Conservation (phyloP, 2,888 invertebrate species). For the Callyntrura sp. region DNA sequence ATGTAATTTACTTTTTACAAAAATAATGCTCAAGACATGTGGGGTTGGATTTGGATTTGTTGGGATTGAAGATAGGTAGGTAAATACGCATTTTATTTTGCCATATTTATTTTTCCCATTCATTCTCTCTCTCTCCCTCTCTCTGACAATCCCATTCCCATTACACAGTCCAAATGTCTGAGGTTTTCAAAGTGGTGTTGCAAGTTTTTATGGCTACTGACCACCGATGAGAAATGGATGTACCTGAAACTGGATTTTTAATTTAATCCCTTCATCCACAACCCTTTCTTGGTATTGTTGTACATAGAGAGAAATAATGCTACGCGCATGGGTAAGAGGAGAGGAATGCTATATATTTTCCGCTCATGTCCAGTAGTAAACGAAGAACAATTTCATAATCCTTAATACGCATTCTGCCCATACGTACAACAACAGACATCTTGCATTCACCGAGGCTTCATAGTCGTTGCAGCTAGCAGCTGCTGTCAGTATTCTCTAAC, state of each 20-base stretch:
- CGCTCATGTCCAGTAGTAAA: too few relatives aligned
- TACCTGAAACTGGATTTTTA: slow-evolving; percentile 60
- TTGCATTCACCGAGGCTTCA: background rate
- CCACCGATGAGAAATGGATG: slow-evolving; percentile 16
- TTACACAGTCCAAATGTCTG: too few relatives aligned
- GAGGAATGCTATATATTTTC: too few relatives aligned
- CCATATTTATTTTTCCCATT: slow-evolving; percentile 3
- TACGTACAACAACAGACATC: too few relatives aligned
- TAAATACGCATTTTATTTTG: slow-evolving; percentile 18
- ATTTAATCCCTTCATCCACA: slow-evolving; percentile 50
- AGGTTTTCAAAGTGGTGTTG: slow-evolving; percentile 16
- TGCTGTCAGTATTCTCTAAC: background rate
- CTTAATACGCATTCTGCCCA: too few relatives aligned
- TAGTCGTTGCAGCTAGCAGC: slow-evolving; percentile 9
- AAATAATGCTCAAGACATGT: too few relatives aligned
- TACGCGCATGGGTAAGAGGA: too few relatives aligned
- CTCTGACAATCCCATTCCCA: too few relatives aligned
- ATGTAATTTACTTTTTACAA: too few relatives aligned
- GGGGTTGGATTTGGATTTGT: background rate
- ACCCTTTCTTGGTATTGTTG: too few relatives aligned
- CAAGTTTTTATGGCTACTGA: slow-evolving; percentile 44
- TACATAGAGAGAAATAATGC: too few relatives aligned
- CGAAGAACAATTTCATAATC: too few relatives aligned
- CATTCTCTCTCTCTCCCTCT: background rate
- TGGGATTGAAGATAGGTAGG: background rate